phyloP scores from a whole-genome alignment of 2,113 vertebrate genomes.

The Geococcyx californianus region DNA sequence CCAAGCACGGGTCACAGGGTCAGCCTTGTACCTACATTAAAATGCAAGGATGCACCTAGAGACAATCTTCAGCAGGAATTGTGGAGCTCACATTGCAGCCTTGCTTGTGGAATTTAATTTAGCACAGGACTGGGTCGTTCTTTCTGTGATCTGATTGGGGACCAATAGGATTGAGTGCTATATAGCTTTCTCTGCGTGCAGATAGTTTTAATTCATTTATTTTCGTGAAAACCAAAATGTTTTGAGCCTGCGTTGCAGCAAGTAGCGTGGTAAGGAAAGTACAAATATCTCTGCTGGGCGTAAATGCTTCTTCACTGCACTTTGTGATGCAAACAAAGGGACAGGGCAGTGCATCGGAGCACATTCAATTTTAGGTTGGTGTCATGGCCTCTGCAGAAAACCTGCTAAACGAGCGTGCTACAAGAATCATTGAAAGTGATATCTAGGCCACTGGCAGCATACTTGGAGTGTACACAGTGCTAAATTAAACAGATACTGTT shows the following conservation, averaged over 20 bases:
- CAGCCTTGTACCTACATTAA: neutral
- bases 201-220: neutral
- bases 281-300: neutral
- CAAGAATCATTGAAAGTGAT: neutral
- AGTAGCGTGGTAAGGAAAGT: neutral
- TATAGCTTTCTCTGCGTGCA: neutral
- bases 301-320: neutral
- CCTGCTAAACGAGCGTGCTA: neutral
- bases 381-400: neutral
- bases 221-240: neutral
- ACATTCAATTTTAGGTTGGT: neutral
- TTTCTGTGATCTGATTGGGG: neutral
- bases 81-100: neutral
- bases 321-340: neutral
- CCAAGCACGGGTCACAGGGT: neutral
- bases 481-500: neutral
- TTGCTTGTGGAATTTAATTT: neutral
- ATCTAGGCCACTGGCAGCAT: neutral
- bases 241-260: neutral
- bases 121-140: neutral
- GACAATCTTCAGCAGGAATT: neutral
- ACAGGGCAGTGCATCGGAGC: neutral
- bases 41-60: accelerated
- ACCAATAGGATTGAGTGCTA: neutral
- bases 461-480: neutral